Evolutionary conservation across 2,113 vertebrate species (phyloP).

Genomic region (Tachysurus fulvidraco): DNA sequence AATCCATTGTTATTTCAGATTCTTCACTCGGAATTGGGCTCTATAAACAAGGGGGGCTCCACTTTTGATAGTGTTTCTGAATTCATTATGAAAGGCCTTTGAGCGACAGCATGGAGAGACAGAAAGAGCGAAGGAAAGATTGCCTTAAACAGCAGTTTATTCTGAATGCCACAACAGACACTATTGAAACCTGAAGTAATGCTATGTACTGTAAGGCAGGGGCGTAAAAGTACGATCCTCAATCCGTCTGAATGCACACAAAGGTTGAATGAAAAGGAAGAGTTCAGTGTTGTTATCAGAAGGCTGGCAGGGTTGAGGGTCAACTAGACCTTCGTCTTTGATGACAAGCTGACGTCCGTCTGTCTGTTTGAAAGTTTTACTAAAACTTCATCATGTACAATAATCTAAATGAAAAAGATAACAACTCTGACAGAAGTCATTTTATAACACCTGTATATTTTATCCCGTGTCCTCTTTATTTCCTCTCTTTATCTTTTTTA

Average conservation of each 20-base stretch:
- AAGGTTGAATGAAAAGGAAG: conserved; percentile 61
- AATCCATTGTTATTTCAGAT: conserved; percentile 83
- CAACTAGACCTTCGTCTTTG: conserved; percentile 45
- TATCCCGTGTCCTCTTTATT: background rate
- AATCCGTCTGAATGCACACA: conserved; percentile 71
- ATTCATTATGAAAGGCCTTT: conserved; percentile 83
- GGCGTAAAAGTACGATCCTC: conserved; percentile 71
- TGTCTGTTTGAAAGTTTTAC: background rate
- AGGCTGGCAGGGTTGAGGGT: conserved; percentile 75
- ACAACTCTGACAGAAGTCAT: too few species aligned
- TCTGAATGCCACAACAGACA: conserved; percentile 77
- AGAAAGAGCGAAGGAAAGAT: conserved; percentile 60
- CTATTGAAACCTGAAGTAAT: conserved; percentile 86
- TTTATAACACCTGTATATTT: background rate
- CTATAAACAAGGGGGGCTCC: conserved; percentile 86
- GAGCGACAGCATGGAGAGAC: conserved; percentile 66
- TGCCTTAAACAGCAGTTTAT: conserved; percentile 80
- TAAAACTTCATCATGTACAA: background rate
- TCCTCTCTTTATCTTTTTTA: conserved; percentile 51
- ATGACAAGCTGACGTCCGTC: background rate
- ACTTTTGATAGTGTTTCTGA: conserved; percentile 86
- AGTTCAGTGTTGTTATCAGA: conserved; percentile 80
- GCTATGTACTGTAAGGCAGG: conserved; percentile 80
- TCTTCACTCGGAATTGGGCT: conserved; percentile 83
- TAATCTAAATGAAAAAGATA: background rate